Base-by-base conservation (phyloP, 1,140 invertebrate genomes). In the Artemia franciscana region DNA sequence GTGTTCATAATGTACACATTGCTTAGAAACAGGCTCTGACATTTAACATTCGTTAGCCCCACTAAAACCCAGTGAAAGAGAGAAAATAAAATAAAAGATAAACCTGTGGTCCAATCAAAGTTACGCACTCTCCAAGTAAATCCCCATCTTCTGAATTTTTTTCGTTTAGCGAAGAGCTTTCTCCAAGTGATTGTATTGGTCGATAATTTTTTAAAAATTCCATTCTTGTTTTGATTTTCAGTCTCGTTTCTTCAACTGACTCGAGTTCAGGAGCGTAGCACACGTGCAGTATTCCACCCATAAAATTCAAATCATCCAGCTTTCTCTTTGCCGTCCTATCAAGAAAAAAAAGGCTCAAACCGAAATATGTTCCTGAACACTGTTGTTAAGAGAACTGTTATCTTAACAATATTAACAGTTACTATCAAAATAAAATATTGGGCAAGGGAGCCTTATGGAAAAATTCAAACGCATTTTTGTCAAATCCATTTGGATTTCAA, bases 181-280 rank as follows among this genome's bases (percentile, higher is more conserved):
- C 2, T 61, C 63, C 15, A 65, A 56, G 27, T 59, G 60, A 39
- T 62, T 62, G 39, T 15, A 51, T 18, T 15, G 12, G 39, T 51
- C 39, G 39, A 51, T 51, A 51, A 18, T 18, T 18, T 51, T 15
- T 12, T 28, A 88, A 76, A 72, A 84, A 83, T 63, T 72, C 79
- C 57, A 77, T 74, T 61, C 90, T 73, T 68, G 85, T 80, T 4
- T 77, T 63, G 12, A 95, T 70, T 73, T 95, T 95, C 26, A 76
- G 69, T 71, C 78, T 77, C 3, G 84, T 83, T 73, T 95, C 88
- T 1, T 78, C 66, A 1, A 84, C 62, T 24, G 73, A 79, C 75
- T 95, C 91, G 66, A 84, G 77, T 73, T 95, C 91, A 5, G 90
- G 89, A 1, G 84, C 86, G 76, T 94, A 95, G 69, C 85, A 91